phyloP scores from a whole-genome alignment of 1,140 invertebrate species.

The Neodiprion pinetum region DNA sequence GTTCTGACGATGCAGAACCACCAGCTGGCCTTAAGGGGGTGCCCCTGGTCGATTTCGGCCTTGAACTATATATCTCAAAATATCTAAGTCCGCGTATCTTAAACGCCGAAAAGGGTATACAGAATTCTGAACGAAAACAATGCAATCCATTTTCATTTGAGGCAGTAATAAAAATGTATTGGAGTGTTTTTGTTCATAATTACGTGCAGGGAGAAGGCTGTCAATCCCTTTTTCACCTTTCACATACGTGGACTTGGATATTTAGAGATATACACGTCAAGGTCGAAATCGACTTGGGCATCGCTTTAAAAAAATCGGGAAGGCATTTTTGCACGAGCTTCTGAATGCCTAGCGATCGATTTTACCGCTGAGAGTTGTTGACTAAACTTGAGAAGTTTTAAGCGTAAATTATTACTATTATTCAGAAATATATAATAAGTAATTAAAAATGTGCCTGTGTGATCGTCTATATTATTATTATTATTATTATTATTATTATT shows the following conservation, averaged over 20 bases:
- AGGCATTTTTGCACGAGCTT: conserved; percentile 8
- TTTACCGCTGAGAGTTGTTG: conserved; percentile 57
- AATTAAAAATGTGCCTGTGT: conserved; percentile 37
- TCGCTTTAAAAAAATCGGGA: neutral
- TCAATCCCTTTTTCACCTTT: neutral
- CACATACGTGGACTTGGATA: neutral
- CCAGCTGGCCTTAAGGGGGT: neutral
- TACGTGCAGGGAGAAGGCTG: neutral
- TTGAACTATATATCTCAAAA: neutral
- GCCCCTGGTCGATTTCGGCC: no score
- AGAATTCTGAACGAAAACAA: neutral
- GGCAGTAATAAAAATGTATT: no score
- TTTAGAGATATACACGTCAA: no score
- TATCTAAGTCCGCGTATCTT: neutral
- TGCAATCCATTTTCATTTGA: neutral
- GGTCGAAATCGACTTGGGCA: no score
- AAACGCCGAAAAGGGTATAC: neutral
- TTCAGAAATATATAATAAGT: conserved; percentile 26
- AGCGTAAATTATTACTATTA: conserved; percentile 59
- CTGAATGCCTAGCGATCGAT: conserved; percentile 49
- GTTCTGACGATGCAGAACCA: neutral
- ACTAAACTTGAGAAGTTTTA: conserved; percentile 57
- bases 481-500: neutral
- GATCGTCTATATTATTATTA: neutral
- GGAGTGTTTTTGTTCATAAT: neutral